Conservation (phyloP, 2,888 invertebrate genomes). For the Macrostomum cliftonense region DNA sequence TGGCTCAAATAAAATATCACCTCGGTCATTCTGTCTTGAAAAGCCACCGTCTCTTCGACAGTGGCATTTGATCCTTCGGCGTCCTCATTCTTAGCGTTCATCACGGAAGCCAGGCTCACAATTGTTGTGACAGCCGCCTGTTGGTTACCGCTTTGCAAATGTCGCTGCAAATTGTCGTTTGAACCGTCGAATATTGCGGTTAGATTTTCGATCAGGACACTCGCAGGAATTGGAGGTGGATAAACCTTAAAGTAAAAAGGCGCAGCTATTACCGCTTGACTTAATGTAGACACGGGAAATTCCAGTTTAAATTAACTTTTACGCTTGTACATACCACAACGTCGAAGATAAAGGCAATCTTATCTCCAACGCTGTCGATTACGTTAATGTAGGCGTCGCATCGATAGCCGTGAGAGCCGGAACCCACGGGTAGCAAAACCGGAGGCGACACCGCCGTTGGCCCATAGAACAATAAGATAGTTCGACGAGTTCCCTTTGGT, state of each 20-base stretch:
- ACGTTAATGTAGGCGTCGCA: neutral
- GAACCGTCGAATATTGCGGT: neutral
- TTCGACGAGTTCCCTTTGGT: neutral
- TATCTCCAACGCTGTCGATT: too few species aligned
- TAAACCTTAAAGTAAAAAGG: neutral
- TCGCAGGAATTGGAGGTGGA: neutral
- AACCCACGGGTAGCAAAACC: neutral
- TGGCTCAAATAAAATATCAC: too few species aligned
- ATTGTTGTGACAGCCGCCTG: neutral
- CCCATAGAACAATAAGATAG: neutral
- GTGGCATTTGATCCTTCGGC: too few species aligned
- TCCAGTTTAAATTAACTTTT: too few species aligned
- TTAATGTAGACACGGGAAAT: too few species aligned
- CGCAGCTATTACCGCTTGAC: too few species aligned
- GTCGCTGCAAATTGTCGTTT: neutral
- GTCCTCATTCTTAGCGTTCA: too few species aligned
- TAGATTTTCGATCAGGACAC: neutral
- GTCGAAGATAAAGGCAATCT: too few species aligned
- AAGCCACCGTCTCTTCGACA: too few species aligned
- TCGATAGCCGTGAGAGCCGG: neutral
- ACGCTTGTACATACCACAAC: too few species aligned
- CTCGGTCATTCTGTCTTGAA: too few species aligned
- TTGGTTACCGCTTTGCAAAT: neutral
- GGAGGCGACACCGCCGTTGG: neutral
- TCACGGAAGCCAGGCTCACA: too few species aligned